Conservation (phyloP, 1,140 invertebrate species). For the Procambarus clarkii region DNA sequence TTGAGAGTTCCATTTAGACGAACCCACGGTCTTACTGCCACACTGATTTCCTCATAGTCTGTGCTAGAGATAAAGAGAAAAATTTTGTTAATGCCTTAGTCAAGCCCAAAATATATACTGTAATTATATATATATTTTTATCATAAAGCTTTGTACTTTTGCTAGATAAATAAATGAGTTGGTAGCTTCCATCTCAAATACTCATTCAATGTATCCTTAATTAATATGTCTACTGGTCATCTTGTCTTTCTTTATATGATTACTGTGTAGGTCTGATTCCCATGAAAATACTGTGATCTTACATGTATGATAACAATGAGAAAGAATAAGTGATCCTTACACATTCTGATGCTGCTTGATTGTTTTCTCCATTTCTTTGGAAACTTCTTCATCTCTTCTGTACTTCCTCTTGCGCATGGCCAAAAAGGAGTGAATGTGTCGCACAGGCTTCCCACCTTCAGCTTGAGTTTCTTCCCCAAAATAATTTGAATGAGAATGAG, state of each 20-base stretch:
- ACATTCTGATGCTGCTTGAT: constrained; percentile 52
- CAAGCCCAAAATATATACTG: no score
- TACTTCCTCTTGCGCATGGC: constrained; percentile 60
- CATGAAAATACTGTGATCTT: no score
- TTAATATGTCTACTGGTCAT: no score
- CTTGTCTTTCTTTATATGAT: no score
- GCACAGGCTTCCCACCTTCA: neutral
- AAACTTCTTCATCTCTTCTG: constrained; percentile 52
- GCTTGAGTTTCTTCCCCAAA: neutral
- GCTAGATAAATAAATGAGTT: no score
- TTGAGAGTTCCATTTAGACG: constrained; percentile 85
- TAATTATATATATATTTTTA: no score
- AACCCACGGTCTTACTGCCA: constrained; percentile 82
- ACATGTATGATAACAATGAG: neutral
- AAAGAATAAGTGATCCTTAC: constrained; percentile 18
- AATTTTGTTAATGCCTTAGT: neutral
- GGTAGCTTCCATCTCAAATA: no score
- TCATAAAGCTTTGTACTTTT: no score
- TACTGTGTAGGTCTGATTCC: no score
- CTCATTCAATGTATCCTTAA: no score
- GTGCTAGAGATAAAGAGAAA: neutral
- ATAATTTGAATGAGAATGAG: no score
- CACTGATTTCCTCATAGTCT: constrained; percentile 72
- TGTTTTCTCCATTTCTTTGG: constrained; percentile 54
- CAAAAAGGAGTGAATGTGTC: constrained; percentile 55